Evolutionary conservation across 2,113 vertebrate species (phyloP).

Genomic region (Alosa alosa): DNA sequence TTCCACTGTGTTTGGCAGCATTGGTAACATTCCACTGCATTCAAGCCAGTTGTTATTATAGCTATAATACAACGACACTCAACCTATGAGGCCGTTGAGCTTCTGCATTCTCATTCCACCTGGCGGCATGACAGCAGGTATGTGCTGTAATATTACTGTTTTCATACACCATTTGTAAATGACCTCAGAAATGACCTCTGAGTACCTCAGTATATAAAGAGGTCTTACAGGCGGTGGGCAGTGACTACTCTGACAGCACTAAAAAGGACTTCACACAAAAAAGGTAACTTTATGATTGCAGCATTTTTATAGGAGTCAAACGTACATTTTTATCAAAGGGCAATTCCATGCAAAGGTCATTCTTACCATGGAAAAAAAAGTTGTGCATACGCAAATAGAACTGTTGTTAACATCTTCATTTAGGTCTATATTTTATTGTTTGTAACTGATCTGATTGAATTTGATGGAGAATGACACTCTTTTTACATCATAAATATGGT

Average conservation of each 20-base stretch:
- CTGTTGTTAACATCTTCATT: too few relatives aligned
- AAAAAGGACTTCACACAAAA: neutral
- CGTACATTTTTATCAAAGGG: neutral
- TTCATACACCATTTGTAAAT: constrained; percentile 25
- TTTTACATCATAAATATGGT: too few relatives aligned
- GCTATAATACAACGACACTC: neutral
- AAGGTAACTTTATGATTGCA: neutral
- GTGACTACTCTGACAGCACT: neutral
- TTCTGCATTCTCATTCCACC: neutral
- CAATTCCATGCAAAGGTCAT: too few relatives aligned
- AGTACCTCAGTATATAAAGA: neutral
- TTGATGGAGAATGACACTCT: too few relatives aligned
- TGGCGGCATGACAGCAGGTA: neutral
- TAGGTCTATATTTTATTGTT: too few relatives aligned
- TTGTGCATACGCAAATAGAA: too few relatives aligned
- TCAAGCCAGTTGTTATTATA: neutral
- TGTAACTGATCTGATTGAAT: too few relatives aligned
- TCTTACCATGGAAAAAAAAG: too few relatives aligned
- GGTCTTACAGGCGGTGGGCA: neutral
- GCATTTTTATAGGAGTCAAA: neutral
- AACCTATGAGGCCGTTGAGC: neutral
- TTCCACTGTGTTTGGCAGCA: neutral
- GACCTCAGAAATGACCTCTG: neutral
- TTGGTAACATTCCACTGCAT: neutral
- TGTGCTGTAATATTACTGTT: neutral